These are phyloP conservation scores for Nomada ferruginata DNA, from an alignment of 2,888 invertebrate species.

Conservation along the genomic window DNA sequence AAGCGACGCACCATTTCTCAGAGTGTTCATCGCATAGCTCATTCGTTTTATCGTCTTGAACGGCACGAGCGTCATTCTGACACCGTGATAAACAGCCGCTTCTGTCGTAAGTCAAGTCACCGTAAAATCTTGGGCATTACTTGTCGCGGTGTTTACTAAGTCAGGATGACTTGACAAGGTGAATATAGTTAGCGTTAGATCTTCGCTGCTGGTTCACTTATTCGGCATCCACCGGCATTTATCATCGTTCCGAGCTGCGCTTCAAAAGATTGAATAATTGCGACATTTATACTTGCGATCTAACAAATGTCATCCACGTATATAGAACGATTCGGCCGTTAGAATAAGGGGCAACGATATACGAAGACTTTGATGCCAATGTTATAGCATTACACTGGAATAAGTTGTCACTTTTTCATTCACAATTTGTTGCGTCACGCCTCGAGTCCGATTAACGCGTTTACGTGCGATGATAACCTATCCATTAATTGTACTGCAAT, in stretches of 20 bases:
- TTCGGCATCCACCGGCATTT: conserved; percentile 54
- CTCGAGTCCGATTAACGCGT: too few species aligned
- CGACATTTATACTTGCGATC: conserved; percentile 35
- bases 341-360: neutral
- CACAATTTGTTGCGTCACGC: too few species aligned
- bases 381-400: too few species aligned
- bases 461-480: too few species aligned
- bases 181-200: conserved; percentile 66
- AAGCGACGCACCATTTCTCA: conserved; percentile 70
- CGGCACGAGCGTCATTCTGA: conserved; percentile 65
- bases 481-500: too few species aligned
- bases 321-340: neutral
- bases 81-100: conserved; percentile 74
- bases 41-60: conserved; percentile 74
- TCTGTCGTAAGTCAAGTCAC: conserved; percentile 73
- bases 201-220: conserved; percentile 50
- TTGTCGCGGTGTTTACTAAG: conserved; percentile 65
- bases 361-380: neutral
- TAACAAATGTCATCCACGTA: neutral
- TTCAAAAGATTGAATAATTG: conserved; percentile 50
- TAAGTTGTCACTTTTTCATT: too few species aligned
- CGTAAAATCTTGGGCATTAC: conserved; percentile 71
- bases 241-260: conserved; percentile 38
- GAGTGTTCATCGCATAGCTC: conserved; percentile 71
- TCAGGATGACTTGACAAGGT: conserved; percentile 63